phyloP scores from a whole-genome alignment of 1,140 invertebrate species.

The Harlomillsia oculata region DNA sequence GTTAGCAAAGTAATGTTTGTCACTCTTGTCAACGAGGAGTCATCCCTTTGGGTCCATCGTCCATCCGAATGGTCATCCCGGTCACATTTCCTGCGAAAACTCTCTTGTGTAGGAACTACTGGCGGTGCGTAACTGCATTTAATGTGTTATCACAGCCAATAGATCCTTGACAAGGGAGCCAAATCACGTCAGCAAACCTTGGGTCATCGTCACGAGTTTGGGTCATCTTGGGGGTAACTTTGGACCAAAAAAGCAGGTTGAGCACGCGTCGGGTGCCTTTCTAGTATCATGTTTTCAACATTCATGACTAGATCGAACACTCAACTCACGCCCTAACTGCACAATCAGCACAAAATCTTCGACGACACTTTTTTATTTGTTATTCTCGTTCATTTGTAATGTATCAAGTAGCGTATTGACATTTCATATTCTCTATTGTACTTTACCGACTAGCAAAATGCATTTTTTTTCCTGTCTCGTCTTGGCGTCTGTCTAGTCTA shows the following conservation, averaged over 20 bases:
- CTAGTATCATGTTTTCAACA: constrained; percentile 37
- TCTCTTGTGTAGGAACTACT: constrained; percentile 36
- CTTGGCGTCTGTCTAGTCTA: too few relatives aligned
- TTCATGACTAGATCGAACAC: constrained; percentile 48
- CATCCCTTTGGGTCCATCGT: not conserved
- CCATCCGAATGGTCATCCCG: not conserved
- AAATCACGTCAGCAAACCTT: not conserved
- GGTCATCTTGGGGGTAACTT: not conserved
- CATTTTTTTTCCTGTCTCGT: too few relatives aligned
- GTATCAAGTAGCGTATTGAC: too few relatives aligned
- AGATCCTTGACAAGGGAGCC: constrained; percentile 36
- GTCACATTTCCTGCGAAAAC: not conserved
- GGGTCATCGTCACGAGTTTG: not conserved
- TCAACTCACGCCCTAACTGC: constrained; percentile 35
- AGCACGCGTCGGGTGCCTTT: constrained; percentile 35
- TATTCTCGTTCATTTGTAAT: too few relatives aligned
- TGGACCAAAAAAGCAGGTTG: constrained; percentile 2
- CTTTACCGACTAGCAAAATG: too few relatives aligned
- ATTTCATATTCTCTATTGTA: too few relatives aligned
- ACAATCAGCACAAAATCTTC: too few relatives aligned
- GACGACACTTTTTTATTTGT: too few relatives aligned
- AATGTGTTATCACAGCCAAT: constrained; percentile 36
- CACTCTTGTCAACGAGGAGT: constrained; percentile 35
- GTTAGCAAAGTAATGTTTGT: constrained; percentile 47
- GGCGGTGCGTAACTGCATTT: constrained; percentile 35